Conservation (phyloP, 2,888 invertebrate genomes). For the Diaprepes abbreviatus region DNA sequence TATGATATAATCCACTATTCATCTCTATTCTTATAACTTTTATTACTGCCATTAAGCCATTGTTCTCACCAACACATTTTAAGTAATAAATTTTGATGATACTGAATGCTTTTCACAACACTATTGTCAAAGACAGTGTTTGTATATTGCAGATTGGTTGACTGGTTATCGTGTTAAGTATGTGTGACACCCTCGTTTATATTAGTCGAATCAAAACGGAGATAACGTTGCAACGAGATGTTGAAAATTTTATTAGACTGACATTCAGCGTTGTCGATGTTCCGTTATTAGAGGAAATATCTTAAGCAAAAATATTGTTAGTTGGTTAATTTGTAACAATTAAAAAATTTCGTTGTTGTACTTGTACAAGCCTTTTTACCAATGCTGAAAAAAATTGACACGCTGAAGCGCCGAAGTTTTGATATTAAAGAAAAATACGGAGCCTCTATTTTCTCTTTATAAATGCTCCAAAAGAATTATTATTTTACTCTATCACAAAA, state of each 20-base stretch:
- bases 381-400: no score
- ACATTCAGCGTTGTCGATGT: neutral
- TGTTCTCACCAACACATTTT: constrained; percentile 23
- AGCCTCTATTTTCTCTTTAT: no score
- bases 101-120: constrained; percentile 15
- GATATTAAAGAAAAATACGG: no score
- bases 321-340: no score
- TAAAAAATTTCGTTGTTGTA: no score
- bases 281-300: no score
- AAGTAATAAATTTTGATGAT: constrained; percentile 30
- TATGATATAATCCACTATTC: constrained; percentile 20
- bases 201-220: constrained; percentile 7
- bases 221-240: neutral
- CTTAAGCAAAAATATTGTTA: no score
- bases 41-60: constrained; percentile 24
- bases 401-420: no score
- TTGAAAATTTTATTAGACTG: neutral
- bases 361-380: no score
- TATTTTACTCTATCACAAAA: no score
- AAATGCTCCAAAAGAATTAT: no score
- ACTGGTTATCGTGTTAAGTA: constrained; percentile 25
- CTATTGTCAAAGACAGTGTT: constrained; percentile 18
- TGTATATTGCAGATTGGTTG: constrained; percentile 2
- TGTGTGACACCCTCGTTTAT: constrained; percentile 24
- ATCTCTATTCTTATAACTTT: constrained; percentile 20